phyloP scores from a whole-genome alignment of 2,888 invertebrate species.

The Ommatoiulus sabulosus region DNA sequence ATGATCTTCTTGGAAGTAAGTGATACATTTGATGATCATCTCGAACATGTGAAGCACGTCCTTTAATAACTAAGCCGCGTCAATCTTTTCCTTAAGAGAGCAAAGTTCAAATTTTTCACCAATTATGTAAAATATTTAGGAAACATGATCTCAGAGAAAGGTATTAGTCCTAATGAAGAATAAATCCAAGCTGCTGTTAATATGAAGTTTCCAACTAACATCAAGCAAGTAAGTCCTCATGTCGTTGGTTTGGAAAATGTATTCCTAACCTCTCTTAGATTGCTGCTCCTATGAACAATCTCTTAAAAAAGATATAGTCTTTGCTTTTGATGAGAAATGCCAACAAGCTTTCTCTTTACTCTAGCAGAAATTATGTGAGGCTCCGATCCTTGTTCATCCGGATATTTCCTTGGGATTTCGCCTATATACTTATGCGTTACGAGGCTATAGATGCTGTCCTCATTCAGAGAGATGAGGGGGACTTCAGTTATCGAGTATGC shows the following conservation, averaged over 20 bases:
- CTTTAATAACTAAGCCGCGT: neutral
- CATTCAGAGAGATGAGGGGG: neutral
- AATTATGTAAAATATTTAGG: neutral
- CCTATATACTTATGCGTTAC: neutral
- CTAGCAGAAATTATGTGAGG: accelerated
- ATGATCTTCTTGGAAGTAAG: neutral
- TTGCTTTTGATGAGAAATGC: too few species aligned
- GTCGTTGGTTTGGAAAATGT: neutral
- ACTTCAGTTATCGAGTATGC: neutral
- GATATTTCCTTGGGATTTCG: neutral
- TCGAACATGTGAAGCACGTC: neutral
- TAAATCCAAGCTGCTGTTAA: neutral
- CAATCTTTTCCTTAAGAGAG: neutral
- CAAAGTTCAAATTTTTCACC: too few species aligned
- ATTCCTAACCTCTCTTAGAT: neutral
- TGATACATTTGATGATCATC: neutral
- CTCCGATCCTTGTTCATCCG: neutral
- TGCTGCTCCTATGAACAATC: neutral
- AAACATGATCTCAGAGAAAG: neutral
- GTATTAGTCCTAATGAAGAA: neutral
- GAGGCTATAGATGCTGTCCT: neutral
- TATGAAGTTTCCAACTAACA: neutral
- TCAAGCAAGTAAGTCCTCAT: neutral
- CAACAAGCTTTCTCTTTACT: neutral
- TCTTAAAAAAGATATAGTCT: neutral